These are phyloP conservation scores for Pectinophora gossypiella DNA, from an alignment of 1,140 invertebrate species.

Conservation along the genomic window DNA sequence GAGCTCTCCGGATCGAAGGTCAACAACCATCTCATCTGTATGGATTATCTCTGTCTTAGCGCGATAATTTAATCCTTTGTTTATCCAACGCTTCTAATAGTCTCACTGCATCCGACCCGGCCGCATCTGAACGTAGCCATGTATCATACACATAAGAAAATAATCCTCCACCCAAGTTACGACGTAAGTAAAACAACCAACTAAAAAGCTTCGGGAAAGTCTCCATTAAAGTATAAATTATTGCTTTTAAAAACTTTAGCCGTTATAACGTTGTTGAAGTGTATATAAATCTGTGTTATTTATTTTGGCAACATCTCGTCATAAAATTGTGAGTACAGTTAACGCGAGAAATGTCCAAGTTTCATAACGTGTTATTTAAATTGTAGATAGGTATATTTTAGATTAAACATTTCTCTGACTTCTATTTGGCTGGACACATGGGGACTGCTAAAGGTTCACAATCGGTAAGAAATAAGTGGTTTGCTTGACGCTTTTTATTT, in stretches of 20 bases:
- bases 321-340: neutral
- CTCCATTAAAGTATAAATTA: constrained; percentile 13
- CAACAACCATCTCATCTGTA: constrained; percentile 69
- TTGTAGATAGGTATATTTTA: too few relatives aligned
- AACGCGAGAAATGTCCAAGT: too few relatives aligned
- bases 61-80: constrained; percentile 71
- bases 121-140: constrained; percentile 55
- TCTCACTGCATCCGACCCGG: constrained; percentile 50
- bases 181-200: constrained; percentile 35
- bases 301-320: neutral
- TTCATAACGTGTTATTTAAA: too few relatives aligned
- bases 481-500: too few relatives aligned
- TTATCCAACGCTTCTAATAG: constrained; percentile 69
- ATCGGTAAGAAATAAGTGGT: too few relatives aligned
- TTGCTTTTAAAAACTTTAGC: constrained; percentile 1
- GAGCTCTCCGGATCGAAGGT: constrained; percentile 44
- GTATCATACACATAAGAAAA: constrained; percentile 68
- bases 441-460: too few relatives aligned
- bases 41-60: constrained; percentile 69
- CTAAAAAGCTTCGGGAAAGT: constrained; percentile 36
- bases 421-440: too few relatives aligned
- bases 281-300: neutral
- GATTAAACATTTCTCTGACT: too few relatives aligned
- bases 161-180: constrained; percentile 59
- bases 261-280: neutral